phyloP scores from a whole-genome alignment of 2,113 vertebrate species.

The Melozone crissalis region DNA sequence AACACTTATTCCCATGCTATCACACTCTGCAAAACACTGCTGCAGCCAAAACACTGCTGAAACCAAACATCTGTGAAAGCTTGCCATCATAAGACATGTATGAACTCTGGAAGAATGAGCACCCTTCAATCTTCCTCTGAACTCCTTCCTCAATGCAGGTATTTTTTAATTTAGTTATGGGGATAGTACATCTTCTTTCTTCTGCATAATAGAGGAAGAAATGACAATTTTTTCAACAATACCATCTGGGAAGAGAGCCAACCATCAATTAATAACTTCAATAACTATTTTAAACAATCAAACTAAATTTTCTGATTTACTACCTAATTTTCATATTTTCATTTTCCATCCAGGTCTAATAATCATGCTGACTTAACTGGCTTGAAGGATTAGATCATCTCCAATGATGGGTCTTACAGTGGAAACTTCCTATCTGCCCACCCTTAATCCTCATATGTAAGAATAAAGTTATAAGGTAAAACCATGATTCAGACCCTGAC shows the following conservation, averaged over 20 bases:
- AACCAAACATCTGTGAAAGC: neutral
- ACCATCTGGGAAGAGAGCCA: neutral
- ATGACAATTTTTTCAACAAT: neutral
- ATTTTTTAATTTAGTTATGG: neutral
- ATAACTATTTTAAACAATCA: neutral
- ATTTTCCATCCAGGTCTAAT: neutral
- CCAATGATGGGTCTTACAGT: rapidly evolving
- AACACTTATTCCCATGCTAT: neutral
- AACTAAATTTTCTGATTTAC: neutral
- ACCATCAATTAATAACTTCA: neutral
- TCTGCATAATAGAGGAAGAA: neutral
- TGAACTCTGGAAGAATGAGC: neutral
- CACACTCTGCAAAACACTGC: neutral
- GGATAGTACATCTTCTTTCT: neutral
- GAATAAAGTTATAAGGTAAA: neutral
- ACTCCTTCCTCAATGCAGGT: neutral
- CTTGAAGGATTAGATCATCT: neutral
- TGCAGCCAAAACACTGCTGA: neutral
- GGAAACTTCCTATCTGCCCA: neutral
- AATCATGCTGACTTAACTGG: neutral
- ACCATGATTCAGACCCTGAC: neutral
- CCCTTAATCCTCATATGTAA: neutral
- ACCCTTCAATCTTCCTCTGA: neutral
- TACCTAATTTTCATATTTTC: neutral
- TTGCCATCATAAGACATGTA: neutral